Conservation (phyloP, 2,888 invertebrate species). For the Germaria angustata region DNA sequence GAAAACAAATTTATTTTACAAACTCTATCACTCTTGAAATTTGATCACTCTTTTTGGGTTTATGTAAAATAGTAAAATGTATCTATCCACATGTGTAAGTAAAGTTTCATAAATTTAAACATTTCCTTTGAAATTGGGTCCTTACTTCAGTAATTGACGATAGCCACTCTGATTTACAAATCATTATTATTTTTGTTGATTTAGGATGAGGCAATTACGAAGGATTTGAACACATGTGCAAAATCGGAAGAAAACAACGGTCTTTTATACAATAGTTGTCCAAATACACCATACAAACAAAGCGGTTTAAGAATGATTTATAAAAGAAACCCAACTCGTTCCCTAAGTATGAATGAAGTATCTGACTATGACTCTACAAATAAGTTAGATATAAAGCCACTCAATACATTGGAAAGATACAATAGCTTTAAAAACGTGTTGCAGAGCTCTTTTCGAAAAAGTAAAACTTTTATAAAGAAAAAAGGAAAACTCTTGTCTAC, state of each 20-base stretch:
- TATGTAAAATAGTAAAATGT: background rate
- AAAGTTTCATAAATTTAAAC: background rate
- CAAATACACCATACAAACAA: conserved; percentile 70
- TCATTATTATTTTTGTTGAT: conserved; percentile 36
- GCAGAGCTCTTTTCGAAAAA: conserved; percentile 76
- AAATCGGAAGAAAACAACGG: background rate
- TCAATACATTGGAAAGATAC: conserved; percentile 70
- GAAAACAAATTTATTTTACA: background rate
- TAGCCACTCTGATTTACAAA: background rate
- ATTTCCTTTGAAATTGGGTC: background rate
- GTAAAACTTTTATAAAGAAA: conserved; percentile 73
- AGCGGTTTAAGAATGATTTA: background rate
- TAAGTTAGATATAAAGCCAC: background rate
- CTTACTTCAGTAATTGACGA: background rate
- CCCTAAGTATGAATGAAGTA: conserved; percentile 55
- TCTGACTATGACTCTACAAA: background rate
- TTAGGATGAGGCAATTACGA: conserved; percentile 31
- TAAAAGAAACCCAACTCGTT: background rate
- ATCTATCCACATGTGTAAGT: background rate
- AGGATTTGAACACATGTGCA: background rate
- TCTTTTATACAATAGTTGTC: conserved; percentile 71
- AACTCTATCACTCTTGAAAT: background rate
- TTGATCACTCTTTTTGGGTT: background rate
- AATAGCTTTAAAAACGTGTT: conserved; percentile 75
- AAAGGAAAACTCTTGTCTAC: conserved; percentile 74